phyloP scores from a whole-genome alignment of 1,140 invertebrate species.

The Drosophila virilis region DNA sequence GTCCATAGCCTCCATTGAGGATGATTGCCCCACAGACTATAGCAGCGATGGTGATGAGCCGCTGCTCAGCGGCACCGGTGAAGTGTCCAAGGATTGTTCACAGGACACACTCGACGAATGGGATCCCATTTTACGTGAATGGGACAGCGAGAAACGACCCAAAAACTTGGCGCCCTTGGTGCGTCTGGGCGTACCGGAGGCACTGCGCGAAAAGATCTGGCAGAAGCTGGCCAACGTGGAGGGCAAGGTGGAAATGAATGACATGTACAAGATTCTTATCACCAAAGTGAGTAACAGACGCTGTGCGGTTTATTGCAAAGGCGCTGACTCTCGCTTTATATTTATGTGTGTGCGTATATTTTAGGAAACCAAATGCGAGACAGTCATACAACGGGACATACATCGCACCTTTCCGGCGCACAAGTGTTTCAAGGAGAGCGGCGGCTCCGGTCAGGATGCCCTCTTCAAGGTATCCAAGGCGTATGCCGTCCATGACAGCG shows the following conservation, averaged over 20 bases:
- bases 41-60: slow-evolving; percentile 96
- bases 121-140: slow-evolving; percentile 94
- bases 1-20: slow-evolving; percentile 81
- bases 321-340: background rate
- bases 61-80: slow-evolving; percentile 96
- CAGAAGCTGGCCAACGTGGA: slow-evolving; percentile 95
- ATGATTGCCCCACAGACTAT: slow-evolving; percentile 81
- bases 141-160: slow-evolving; percentile 90
- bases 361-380: slow-evolving; percentile 88
- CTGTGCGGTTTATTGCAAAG: slow-evolving; percentile 22
- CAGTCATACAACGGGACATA: slow-evolving; percentile 97
- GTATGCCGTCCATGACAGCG: slow-evolving; percentile 98
- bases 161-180: slow-evolving; percentile 92
- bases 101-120: slow-evolving; percentile 96
- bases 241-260: slow-evolving; percentile 93
- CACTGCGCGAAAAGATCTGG: slow-evolving; percentile 98
- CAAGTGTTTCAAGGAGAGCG: slow-evolving; percentile 97
- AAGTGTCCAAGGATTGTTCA: slow-evolving; percentile 98
- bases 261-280: slow-evolving; percentile 95
- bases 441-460: slow-evolving; percentile 95
- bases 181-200: slow-evolving; percentile 96
- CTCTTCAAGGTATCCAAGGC: slow-evolving; percentile 98
- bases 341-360: background rate
- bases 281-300: slow-evolving; percentile 87
- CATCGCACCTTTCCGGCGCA: slow-evolving; percentile 99